A percentile compares a stretch with the other conserved stretches of the same genome.
Evolutionary conservation across 2,797 vertebrate genomes (phyloP).

Genomic region (Acanthopagrus latus): DNA sequence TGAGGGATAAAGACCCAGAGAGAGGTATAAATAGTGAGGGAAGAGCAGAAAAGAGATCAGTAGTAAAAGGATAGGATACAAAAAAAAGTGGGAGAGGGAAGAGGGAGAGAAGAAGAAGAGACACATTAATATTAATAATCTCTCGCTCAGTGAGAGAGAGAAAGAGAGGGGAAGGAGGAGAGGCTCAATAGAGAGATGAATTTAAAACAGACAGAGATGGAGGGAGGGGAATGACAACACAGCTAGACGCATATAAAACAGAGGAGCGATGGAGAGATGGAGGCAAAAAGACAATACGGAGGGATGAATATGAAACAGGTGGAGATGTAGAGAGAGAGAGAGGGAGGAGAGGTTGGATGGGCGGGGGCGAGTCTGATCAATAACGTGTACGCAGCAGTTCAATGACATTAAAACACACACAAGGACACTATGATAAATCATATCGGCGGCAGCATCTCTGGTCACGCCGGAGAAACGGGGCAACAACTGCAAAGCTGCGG

Average conservation of each 20-base stretch:
- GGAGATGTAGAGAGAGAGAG: slow-evolving; percentile 29
- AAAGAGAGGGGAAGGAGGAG: slow-evolving; percentile 39
- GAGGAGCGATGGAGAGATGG: slow-evolving; percentile 57
- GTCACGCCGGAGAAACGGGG: neutral
- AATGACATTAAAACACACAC: slow-evolving; percentile 78
- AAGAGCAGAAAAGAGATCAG: slow-evolving; percentile 67
- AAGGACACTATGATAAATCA: slow-evolving; percentile 72
- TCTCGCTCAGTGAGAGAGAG: slow-evolving; percentile 69
- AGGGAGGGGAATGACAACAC: slow-evolving; percentile 70
- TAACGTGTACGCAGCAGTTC: slow-evolving; percentile 66
- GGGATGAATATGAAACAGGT: slow-evolving; percentile 75
- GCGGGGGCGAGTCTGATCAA: slow-evolving; percentile 68
- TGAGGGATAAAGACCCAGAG: slow-evolving; percentile 70
- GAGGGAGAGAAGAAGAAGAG: slow-evolving; percentile 62
- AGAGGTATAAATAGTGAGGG: slow-evolving; percentile 72
- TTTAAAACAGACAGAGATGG: slow-evolving; percentile 75
- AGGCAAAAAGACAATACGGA: slow-evolving; percentile 69
- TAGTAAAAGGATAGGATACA: slow-evolving; percentile 51
- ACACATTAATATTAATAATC: slow-evolving; percentile 81
- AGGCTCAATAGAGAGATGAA: slow-evolving; percentile 74
- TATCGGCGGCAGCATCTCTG: slow-evolving; percentile 47
- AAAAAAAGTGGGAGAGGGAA: slow-evolving; percentile 52
- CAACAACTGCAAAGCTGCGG: neutral
- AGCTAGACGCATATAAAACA: slow-evolving; percentile 64
- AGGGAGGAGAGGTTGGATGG: slow-evolving; percentile 29